These are phyloP conservation scores for Saccostrea cuccullata DNA, from an alignment of 1,140 invertebrate species.

Conservation along the genomic window DNA sequence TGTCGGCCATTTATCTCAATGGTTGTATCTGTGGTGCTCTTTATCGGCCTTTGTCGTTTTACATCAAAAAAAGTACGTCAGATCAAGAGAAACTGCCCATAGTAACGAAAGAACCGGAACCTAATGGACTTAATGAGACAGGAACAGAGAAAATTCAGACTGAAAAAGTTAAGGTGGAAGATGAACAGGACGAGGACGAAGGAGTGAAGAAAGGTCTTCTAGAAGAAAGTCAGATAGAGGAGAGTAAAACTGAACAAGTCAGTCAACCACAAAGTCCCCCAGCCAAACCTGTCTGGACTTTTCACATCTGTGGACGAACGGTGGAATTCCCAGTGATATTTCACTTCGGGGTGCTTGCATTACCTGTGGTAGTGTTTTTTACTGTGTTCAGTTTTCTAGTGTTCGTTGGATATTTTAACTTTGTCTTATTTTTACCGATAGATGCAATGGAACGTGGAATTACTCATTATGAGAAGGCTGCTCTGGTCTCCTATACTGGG, in stretches of 20 bases:
- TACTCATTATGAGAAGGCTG: constrained; percentile 63
- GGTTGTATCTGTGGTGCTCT: constrained; percentile 58
- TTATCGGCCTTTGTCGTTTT: constrained; percentile 58
- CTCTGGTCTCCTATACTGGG: constrained; percentile 68
- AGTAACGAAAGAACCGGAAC: background rate
- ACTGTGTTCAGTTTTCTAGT: constrained; percentile 64
- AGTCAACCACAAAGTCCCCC: constrained; percentile 11
- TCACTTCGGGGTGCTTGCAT: constrained; percentile 67
- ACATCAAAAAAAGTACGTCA: constrained; percentile 32
- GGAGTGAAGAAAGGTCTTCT: constrained; percentile 35
- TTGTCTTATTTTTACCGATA: constrained; percentile 70
- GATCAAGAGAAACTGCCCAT: background rate
- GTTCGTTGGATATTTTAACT: constrained; percentile 73
- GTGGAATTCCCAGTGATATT: constrained; percentile 56
- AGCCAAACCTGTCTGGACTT: background rate
- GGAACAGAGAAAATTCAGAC: constrained; percentile 33
- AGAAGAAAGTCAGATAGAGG: background rate
- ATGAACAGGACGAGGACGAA: background rate
- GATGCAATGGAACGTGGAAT: constrained; percentile 56
- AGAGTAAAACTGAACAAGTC: background rate
- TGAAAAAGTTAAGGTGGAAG: background rate
- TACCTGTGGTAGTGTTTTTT: constrained; percentile 64
- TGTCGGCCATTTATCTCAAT: constrained; percentile 61
- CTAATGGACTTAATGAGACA: background rate
- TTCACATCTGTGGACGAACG: constrained; percentile 44